Evolutionary conservation across 2,113 vertebrate genomes (phyloP).

Genomic region (Apodemus speciosus): DNA sequence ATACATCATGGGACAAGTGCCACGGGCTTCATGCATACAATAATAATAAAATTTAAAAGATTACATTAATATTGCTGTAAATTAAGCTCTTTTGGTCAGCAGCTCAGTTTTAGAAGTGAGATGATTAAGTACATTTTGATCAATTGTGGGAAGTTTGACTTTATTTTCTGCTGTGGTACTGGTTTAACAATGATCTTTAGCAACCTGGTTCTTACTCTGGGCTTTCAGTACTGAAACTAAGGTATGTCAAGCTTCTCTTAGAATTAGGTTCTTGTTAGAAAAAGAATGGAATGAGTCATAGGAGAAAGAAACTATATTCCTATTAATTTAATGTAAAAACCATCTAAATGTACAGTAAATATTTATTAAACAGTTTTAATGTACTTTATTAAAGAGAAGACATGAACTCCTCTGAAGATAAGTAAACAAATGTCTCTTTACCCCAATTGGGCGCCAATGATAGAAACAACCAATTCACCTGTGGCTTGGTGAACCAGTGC

Average conservation of each 20-base stretch:
- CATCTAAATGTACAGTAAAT: conserved; percentile 26
- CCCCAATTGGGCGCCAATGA: background rate
- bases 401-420: background rate
- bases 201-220: background rate
- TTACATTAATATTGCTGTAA: conserved; percentile 28
- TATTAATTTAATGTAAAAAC: background rate
- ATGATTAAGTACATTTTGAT: conserved; percentile 23
- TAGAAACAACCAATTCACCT: background rate
- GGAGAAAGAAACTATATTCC: background rate
- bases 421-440: background rate
- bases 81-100: background rate
- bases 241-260: background rate
- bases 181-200: conserved; percentile 18
- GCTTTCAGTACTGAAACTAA: conserved; percentile 15
- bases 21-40: background rate
- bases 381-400: background rate
- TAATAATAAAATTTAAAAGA: background rate
- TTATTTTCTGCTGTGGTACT: background rate
- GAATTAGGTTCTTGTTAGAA: background rate
- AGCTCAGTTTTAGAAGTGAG: conserved; percentile 6
- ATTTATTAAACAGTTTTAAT: background rate
- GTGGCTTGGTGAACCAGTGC: too few species aligned
- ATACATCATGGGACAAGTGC: background rate
- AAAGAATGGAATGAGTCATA: background rate
- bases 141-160: conserved; percentile 5